Conservation (phyloP, 2,888 invertebrate genomes). For the Drosophila leonis region DNA sequence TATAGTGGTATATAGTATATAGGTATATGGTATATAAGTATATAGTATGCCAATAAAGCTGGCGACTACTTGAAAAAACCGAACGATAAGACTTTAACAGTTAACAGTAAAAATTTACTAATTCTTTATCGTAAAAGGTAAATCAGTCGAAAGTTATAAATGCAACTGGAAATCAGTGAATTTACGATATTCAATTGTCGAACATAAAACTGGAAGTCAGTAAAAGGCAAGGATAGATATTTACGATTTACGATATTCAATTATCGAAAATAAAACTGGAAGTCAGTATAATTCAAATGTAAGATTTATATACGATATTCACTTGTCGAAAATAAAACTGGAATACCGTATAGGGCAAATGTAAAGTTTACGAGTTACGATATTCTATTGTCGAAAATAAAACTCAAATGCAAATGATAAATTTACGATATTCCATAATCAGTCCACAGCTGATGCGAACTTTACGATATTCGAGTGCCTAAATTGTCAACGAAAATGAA, state of each 20-base stretch:
- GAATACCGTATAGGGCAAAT: no score
- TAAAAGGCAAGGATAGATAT: slow-evolving; percentile 16
- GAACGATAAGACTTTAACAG: slow-evolving; percentile 34
- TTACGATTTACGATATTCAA: slow-evolving; percentile 12
- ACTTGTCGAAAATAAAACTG: background rate
- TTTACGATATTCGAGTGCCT: background rate
- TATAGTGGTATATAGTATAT: slow-evolving; percentile 1
- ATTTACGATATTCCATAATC: no score
- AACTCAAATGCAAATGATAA: no score
- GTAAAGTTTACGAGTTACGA: slow-evolving; percentile 7
- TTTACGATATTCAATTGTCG: slow-evolving; percentile 17
- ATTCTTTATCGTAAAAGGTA: slow-evolving; percentile 26
- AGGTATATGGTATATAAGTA: slow-evolving; percentile 9
- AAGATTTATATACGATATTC: no score
- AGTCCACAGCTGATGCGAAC: no score
- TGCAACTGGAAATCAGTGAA: no score
- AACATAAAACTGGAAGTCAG: background rate
- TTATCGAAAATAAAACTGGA: no score
- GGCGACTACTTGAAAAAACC: slow-evolving; percentile 40
- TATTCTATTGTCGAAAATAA: background rate
- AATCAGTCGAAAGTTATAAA: slow-evolving; percentile 4
- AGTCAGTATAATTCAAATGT: no score
- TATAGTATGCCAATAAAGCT: slow-evolving; percentile 29
- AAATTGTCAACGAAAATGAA: background rate
- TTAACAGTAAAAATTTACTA: no score